Evolutionary conservation across 2,797 vertebrate species (phyloP).

Genomic region (Sitta carolinensis): DNA sequence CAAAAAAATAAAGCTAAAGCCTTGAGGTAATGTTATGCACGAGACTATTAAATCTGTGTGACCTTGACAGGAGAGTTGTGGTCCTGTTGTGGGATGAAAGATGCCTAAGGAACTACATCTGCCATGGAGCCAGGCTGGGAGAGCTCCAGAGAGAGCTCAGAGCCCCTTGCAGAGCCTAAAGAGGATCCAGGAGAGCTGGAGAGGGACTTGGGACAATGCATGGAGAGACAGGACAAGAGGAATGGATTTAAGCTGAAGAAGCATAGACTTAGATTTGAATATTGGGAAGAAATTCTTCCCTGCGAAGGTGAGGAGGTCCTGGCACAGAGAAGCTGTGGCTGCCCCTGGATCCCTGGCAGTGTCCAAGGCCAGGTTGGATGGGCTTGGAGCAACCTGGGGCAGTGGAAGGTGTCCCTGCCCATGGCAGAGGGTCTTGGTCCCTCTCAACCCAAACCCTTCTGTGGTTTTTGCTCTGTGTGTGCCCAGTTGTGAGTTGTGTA

Average conservation of each 20-base stretch:
- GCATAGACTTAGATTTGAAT: accelerated
- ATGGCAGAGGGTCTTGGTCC: not conserved
- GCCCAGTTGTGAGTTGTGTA: not conserved
- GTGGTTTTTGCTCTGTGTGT: not conserved
- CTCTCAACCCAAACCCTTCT: not conserved
- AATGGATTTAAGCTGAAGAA: not conserved
- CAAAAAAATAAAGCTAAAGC: not conserved
- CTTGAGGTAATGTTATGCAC: accelerated
- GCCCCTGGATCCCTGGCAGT: not conserved
- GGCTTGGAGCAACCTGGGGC: accelerated
- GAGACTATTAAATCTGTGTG: accelerated
- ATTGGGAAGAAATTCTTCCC: not conserved
- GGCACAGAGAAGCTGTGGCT: not conserved
- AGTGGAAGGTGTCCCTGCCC: not conserved
- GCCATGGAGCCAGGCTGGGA: not conserved
- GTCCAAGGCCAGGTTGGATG: accelerated
- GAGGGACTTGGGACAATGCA: not conserved
- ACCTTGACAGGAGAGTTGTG: not conserved
- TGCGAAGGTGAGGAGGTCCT: accelerated
- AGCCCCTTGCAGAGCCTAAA: not conserved
- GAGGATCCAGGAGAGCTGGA: not conserved
- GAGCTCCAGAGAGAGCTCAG: accelerated
- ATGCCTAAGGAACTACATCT: accelerated
- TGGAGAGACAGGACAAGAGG: accelerated
- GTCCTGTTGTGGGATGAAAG: not conserved